A percentile compares a stretch with the other conserved stretches of the same genome.
Conservation (phyloP, 2,888 invertebrate species). For the Leucania comma region DNA sequence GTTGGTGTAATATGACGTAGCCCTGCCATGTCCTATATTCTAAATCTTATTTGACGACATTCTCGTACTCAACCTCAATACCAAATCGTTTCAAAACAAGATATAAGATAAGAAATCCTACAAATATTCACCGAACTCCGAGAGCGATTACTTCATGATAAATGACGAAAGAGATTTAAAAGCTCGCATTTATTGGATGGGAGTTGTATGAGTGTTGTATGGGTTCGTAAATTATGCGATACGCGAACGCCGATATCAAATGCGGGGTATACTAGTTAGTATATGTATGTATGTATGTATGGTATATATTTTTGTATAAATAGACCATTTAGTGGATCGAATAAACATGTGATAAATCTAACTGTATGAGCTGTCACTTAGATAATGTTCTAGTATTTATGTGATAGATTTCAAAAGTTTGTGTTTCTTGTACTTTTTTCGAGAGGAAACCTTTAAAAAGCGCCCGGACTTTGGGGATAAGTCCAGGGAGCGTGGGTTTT, state of each 20-base stretch:
- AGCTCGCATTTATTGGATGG: conserved; percentile 27
- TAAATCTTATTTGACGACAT: background rate
- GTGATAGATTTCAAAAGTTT: too few relatives aligned
- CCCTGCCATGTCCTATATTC: background rate
- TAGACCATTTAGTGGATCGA: background rate
- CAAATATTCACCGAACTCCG: conserved; percentile 22
- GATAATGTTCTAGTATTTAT: background rate
- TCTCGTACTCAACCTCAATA: background rate
- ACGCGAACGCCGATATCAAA: conserved; percentile 25
- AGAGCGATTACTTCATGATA: conserved; percentile 45
- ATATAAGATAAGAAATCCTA: conserved; percentile 26
- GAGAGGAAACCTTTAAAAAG: too few relatives aligned
- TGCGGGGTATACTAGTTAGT: background rate
- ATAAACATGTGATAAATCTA: background rate
- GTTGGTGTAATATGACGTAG: background rate
- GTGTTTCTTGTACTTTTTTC: too few relatives aligned
- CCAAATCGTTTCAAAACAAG: conserved; percentile 1
- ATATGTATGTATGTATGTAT: background rate
- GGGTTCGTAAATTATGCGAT: conserved; percentile 32
- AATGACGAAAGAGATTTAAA: conserved; percentile 50
- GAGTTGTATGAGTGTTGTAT: conserved; percentile 45
- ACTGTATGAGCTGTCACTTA: conserved; percentile 2
- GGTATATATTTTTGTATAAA: background rate
- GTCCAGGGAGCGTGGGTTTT: too few relatives aligned
- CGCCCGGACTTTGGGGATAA: too few relatives aligned